Base-by-base conservation (phyloP, 1,140 invertebrate genomes). In the Ostrea edulis region DNA sequence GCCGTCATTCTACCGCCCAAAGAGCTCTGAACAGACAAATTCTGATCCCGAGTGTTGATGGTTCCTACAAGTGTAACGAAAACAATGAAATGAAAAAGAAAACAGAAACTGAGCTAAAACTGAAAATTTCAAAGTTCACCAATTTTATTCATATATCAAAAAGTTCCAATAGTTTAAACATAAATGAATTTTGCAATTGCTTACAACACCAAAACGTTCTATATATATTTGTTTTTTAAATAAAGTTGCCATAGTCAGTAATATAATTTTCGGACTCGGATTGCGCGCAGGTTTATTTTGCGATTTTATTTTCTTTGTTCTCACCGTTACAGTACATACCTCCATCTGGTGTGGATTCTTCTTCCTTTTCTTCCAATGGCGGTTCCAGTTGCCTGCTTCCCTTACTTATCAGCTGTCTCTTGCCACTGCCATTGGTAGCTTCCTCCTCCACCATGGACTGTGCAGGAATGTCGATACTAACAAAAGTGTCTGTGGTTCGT, bases 381-480 rank as follows among this genome's bases (percentile, higher is more conserved):
- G 20, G 84, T 14, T 84, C 87, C 54, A 77, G 22, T 25, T 83
- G 62, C 55, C 62, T 11, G 82, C 86, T 22, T 86, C 68, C 54
- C 25, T 85, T 83, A 22, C 82, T 53, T 17, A 83, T 83, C 52
- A 83, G 52, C n/a, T 54, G 44, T 54, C 82, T 83, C 51, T 83
- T 83, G 51, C 44, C 9, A 81, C 22, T 51, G 8, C 68, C 68
- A 25, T 77, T 77, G 4, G 68, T 9, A 12, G 25, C 4, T 22
- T 54, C 52, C 2, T 87, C 85, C 14, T 77, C 71, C n/a, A 25
- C 29, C 29, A 35, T 9, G 25, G 22, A 0, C 14, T 65, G 58
- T 9, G 91, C 91, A 8, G 91, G 91, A 77, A 91, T 91, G 51
- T 91, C 91, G 54, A 91, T 90, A 85, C 89, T 91, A n/a, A 90